phyloP scores from a whole-genome alignment of 2,888 invertebrate genomes.

The Andrena fulva region DNA sequence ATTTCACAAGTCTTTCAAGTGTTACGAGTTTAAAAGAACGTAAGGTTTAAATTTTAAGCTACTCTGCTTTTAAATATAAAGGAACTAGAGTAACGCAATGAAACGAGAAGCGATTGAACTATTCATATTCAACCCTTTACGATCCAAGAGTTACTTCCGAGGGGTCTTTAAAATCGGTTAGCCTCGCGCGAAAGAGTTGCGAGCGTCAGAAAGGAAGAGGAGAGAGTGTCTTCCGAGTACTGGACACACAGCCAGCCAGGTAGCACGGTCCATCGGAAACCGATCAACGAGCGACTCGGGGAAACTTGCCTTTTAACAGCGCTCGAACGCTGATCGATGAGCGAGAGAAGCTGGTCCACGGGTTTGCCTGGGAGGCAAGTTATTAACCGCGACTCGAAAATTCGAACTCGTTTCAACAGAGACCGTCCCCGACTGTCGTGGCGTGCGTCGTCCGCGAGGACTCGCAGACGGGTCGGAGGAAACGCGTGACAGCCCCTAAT shows the following conservation, averaged over 20 bases:
- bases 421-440: neutral
- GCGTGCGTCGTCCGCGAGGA: neutral
- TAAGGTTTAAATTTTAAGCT: too few relatives aligned
- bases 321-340: slow-evolving; percentile 19
- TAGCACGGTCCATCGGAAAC: neutral
- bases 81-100: too few relatives aligned
- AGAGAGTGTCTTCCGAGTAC: neutral
- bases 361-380: neutral
- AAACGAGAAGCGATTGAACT: too few relatives aligned
- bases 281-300: neutral
- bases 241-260: neutral
- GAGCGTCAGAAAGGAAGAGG: neutral
- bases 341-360: slow-evolving; percentile 29
- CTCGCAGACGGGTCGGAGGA: neutral
- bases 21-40: too few relatives aligned
- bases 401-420: slow-evolving; percentile 46
- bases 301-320: neutral
- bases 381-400: slow-evolving; percentile 9
- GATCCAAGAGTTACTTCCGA: too few relatives aligned
- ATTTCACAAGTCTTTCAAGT: too few relatives aligned
- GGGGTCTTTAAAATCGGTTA: neutral
- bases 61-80: too few relatives aligned
- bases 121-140: too few relatives aligned
- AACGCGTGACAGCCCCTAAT: slow-evolving; percentile 9
- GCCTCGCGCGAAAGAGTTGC: neutral